Percentiles rank a stretch among this genome's conserved stretches.
Evolutionary conservation across 2,888 invertebrate species (phyloP).

Genomic region (Metopia argyrocephala): DNA sequence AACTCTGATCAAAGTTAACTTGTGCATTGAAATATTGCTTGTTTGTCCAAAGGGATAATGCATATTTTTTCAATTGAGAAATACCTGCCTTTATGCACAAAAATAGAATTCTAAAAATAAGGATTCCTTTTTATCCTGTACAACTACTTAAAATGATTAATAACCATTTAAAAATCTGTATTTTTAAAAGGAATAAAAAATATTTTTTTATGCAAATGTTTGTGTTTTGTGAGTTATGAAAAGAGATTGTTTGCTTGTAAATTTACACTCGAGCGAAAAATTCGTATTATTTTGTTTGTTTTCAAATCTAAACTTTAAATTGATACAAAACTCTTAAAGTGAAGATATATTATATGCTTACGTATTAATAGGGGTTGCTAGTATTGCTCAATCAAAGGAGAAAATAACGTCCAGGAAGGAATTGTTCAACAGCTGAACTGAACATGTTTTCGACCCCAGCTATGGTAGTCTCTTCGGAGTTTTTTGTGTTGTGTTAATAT

Average conservation of each 20-base stretch:
- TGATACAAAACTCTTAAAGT: too few relatives aligned
- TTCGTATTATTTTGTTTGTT: too few relatives aligned
- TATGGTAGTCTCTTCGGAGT: too few relatives aligned
- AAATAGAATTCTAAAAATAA: conserved; percentile 7
- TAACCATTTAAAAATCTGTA: conserved; percentile 40
- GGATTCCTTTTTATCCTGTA: conserved; percentile 35
- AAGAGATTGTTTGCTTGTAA: not conserved
- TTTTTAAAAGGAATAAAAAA: not conserved
- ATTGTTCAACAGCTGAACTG: too few relatives aligned
- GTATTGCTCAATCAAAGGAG: too few relatives aligned
- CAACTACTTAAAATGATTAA: conserved; percentile 63
- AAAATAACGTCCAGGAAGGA: too few relatives aligned
- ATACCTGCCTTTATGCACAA: conserved; percentile 13
- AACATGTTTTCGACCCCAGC: too few relatives aligned
- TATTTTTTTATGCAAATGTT: not conserved
- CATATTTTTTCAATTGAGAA: not conserved
- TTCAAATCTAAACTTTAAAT: too few relatives aligned
- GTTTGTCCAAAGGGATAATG: not conserved
- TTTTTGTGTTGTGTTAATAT: too few relatives aligned
- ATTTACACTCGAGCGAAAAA: conserved; percentile 11
- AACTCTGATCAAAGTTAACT: conserved; percentile 39
- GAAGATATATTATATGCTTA: too few relatives aligned
- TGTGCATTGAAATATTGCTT: conserved; percentile 35
- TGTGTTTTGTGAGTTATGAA: not conserved
- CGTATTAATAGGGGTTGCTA: too few relatives aligned